phyloP scores from a whole-genome alignment of 2,797 vertebrate species.

The Hydrophis major region DNA sequence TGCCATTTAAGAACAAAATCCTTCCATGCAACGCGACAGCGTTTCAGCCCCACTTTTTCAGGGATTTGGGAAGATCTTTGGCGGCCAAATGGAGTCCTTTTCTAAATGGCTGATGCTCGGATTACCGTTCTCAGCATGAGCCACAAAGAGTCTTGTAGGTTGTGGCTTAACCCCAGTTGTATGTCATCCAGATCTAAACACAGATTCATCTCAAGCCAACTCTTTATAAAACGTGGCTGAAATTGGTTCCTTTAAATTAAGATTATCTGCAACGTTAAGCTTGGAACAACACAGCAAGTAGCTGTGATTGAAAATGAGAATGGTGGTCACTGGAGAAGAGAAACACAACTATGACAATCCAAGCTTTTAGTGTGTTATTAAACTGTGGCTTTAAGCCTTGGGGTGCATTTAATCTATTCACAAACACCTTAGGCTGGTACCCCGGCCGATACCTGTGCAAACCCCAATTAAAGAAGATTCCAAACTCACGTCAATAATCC shows the following conservation, averaged over 20 bases:
- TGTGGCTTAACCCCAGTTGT: neutral
- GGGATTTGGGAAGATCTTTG: neutral
- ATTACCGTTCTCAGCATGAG: neutral
- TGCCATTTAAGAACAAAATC: neutral
- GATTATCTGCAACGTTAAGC: neutral
- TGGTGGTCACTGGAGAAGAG: neutral
- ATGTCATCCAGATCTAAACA: neutral
- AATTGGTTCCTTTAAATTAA: neutral
- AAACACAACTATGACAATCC: too few species aligned
- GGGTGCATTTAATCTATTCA: neutral
- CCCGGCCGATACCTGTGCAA: neutral
- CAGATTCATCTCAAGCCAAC: neutral
- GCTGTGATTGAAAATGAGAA: neutral
- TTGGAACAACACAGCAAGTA: neutral
- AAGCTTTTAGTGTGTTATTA: neutral
- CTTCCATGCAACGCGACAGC: neutral
- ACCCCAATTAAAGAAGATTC: neutral
- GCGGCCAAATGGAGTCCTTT: neutral
- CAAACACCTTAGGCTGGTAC: neutral
- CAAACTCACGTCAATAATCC: slow-evolving; percentile 62
- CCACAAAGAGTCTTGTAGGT: neutral
- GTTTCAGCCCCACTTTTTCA: neutral
- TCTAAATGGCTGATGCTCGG: neutral
- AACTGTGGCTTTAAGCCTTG: neutral
- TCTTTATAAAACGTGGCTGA: neutral